Percentiles rank a stretch among this genome's conserved stretches.
phyloP scores from a whole-genome alignment of 2,113 vertebrate genomes.

The Toxostoma redivivum region DNA sequence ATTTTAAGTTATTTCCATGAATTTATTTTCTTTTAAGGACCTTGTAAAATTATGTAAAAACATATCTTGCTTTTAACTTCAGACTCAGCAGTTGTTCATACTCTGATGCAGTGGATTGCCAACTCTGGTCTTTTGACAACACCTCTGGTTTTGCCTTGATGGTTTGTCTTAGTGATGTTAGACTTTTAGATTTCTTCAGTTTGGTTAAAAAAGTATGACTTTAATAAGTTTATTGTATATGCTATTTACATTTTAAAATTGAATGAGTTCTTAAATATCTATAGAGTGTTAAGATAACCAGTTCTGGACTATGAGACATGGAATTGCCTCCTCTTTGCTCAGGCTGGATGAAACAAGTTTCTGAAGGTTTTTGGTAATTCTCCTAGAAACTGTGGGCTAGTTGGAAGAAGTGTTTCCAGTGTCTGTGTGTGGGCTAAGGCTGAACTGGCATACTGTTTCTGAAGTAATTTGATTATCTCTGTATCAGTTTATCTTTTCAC shows the following conservation, averaged over 20 bases:
- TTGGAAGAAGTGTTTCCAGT: neutral
- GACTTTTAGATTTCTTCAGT: neutral
- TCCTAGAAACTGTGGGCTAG: neutral
- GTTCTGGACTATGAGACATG: neutral
- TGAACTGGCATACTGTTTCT: neutral
- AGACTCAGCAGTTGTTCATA: neutral
- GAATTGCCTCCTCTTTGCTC: neutral
- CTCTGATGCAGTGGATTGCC: neutral
- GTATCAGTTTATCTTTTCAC: neutral
- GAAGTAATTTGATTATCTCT: neutral
- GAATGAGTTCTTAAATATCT: neutral
- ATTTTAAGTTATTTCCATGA: neutral
- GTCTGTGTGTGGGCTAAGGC: neutral
- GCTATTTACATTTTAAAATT: neutral
- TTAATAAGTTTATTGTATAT: neutral
- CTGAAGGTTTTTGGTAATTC: neutral
- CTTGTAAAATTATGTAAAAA: neutral
- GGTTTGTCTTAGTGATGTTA: neutral
- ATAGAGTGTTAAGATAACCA: neutral
- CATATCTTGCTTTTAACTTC: neutral
- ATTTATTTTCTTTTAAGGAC: neutral
- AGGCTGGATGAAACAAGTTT: neutral
- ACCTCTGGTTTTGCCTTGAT: neutral
- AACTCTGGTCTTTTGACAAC: neutral
- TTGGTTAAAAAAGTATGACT: neutral